These are phyloP conservation scores for Chloropsis hardwickii DNA, from an alignment of 2,113 vertebrate species.

Conservation along the genomic window DNA sequence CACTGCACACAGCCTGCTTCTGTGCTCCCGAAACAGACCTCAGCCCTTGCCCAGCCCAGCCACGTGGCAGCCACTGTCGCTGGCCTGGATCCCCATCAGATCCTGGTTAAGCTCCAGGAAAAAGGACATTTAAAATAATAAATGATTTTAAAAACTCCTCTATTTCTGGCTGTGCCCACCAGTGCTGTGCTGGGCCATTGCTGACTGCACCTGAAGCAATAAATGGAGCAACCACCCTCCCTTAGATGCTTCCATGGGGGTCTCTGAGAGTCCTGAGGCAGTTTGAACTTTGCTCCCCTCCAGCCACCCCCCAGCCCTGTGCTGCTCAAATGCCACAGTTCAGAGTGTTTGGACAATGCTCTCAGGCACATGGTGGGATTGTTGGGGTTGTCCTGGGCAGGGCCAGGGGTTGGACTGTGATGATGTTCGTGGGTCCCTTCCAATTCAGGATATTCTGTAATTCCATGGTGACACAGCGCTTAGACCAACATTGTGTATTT, in stretches of 20 bases:
- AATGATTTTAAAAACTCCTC: background rate
- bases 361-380: background rate
- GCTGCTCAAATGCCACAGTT: background rate
- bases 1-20: background rate
- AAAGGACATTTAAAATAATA: background rate
- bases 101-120: background rate
- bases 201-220: background rate
- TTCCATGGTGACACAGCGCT: background rate
- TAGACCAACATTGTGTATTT: background rate
- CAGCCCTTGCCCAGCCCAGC: background rate
- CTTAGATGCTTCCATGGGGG: background rate
- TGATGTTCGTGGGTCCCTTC: background rate
- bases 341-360: background rate
- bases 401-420: background rate
- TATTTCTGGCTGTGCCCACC: background rate
- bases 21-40: background rate
- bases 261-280: background rate
- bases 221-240: accelerated
- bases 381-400: background rate
- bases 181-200: background rate
- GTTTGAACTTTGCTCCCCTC: background rate
- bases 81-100: background rate
- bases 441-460: background rate
- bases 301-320: accelerated
- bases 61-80: background rate